phyloP scores from a whole-genome alignment of 2,113 vertebrate species.

The Cyanoderma ruficeps region DNA sequence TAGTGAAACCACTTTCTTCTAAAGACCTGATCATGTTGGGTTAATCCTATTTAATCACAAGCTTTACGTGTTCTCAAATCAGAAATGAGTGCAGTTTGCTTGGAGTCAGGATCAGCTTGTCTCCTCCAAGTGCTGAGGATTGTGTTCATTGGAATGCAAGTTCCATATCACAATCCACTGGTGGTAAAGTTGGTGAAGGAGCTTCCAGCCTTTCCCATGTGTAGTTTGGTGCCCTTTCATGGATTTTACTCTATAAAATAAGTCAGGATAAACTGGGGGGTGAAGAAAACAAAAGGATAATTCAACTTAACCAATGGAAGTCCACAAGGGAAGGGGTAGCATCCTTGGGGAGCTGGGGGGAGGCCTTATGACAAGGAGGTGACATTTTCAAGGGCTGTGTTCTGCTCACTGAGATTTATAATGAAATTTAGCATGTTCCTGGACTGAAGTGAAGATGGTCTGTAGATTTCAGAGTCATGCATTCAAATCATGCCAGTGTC shows the following conservation, averaged over 20 bases:
- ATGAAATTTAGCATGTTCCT: not conserved
- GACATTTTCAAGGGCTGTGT: not conserved
- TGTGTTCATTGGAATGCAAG: not conserved
- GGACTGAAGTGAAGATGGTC: not conserved
- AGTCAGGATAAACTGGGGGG: not conserved
- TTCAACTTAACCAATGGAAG: not conserved
- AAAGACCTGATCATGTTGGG: not conserved
- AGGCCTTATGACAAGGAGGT: not conserved
- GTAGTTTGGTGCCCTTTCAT: not conserved
- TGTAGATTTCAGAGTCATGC: not conserved
- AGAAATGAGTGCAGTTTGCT: not conserved
- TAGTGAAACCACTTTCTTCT: not conserved
- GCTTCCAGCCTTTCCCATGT: not conserved
- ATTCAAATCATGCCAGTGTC: not conserved
- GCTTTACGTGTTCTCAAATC: not conserved
- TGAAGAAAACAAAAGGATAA: not conserved
- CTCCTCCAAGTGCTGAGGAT: not conserved
- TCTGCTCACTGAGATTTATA: not conserved
- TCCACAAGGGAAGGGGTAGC: not conserved
- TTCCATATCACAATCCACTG: rapidly evolving
- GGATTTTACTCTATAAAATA: not conserved
- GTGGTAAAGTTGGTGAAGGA: not conserved
- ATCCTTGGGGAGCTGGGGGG: not conserved
- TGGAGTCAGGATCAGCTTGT: not conserved
- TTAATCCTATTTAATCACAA: not conserved